Evolutionary conservation across 2,113 vertebrate genomes (phyloP), one percentile per base, ranked within the genome.

Genomic region (Hucho hucho): DNA sequence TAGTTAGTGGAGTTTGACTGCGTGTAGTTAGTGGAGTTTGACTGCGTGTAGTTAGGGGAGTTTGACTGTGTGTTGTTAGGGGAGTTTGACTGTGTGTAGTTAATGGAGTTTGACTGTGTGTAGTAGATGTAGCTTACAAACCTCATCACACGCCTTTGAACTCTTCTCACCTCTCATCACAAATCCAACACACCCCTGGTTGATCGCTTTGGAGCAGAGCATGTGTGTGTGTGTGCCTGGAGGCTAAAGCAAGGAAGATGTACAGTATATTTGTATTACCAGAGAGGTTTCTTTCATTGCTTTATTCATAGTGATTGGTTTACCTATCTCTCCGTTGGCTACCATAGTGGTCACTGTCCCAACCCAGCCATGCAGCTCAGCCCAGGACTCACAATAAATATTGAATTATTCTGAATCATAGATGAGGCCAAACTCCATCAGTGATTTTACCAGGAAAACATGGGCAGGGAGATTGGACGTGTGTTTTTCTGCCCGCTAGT

Each of bases 321-420:
- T 49, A 49, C 14, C 14, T 49, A 9, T 37, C 7, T 37, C 6
- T 37, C 32, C 7, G 7, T 37, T 37, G 32, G 32, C 47, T 49
- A 14, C 14, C 47, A 49, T 16, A 49, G 47, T 49, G 14, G 47
- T 49, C 14, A 4, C 12, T 49, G 47, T 12, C 47, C 14, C 47
- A 16, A 49, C 47, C 11, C 47, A 16, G 47, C 14, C 32, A 37
- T 49, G 3, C 47, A 37, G 32, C 47, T 49, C 11, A 49, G 84
- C 82, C 80, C 85, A 79, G 88, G 32, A 84, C 86, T 87, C 82
- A 81, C 83, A 82, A 90, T 90, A 87, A 92, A 92, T 91, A 91
- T 91, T 91, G 90, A 84, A 92, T 87, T 25, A 68, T 78, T 86
- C 87, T 92, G 85, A 92, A 92, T 90, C 87, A 88, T 91, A 86